These are phyloP conservation scores for Orientallactaga bullata DNA, from an alignment of 2,113 vertebrate genomes.

Conservation along the genomic window DNA sequence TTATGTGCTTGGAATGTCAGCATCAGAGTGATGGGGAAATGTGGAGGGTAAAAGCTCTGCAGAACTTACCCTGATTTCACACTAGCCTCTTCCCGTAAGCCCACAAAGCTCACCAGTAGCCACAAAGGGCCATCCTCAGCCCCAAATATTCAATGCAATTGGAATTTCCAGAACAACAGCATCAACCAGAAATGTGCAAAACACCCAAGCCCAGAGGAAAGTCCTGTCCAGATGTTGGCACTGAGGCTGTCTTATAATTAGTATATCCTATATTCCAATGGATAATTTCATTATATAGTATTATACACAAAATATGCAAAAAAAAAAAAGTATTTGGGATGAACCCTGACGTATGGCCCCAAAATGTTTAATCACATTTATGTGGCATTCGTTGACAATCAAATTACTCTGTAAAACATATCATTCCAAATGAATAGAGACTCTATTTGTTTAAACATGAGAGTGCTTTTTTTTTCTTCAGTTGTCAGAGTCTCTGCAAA, in stretches of 20 bases:
- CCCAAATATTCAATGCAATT: neutral
- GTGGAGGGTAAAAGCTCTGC: neutral
- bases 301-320: neutral
- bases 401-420: neutral
- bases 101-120: neutral
- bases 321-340: neutral
- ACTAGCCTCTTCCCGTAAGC: neutral
- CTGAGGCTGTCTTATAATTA: neutral
- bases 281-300: neutral
- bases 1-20: constrained; percentile 64
- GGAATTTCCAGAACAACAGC: neutral
- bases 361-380: neutral
- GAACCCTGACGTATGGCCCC: neutral
- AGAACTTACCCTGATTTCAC: constrained; percentile 41
- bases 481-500: neutral
- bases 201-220: neutral
- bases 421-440: constrained; percentile 14
- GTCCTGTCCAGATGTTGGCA: neutral
- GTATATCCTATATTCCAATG: neutral
- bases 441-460: neutral
- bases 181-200: neutral
- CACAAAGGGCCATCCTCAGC: neutral
- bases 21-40: neutral
- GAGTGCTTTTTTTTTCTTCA: neutral
- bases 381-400: neutral